Conservation (phyloP, 2,888 invertebrate genomes). For the Drosophila pullipes region DNA sequence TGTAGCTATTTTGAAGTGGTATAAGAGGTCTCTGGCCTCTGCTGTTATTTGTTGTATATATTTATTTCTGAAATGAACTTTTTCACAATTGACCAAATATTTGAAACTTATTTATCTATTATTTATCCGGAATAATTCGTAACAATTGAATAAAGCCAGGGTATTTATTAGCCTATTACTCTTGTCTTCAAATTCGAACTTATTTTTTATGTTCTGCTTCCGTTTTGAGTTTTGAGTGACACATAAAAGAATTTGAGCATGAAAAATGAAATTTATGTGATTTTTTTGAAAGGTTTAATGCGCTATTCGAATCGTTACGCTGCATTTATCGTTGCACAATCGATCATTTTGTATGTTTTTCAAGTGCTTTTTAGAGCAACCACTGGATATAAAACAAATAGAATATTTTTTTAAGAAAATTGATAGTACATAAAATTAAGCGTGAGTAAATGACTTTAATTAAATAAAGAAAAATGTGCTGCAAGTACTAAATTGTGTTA, state of each 20-base stretch:
- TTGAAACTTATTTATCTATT: background rate
- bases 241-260: conserved; percentile 42
- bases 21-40: background rate
- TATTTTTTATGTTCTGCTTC: conserved; percentile 16
- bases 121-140: background rate
- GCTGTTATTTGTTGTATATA: background rate
- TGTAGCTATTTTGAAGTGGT: background rate
- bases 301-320: conserved; percentile 37
- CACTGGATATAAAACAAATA: conserved; percentile 1
- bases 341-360: conserved; percentile 40
- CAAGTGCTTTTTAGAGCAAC: conserved; percentile 18
- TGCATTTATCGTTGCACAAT: conserved; percentile 41
- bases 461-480: background rate
- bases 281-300: conserved; percentile 67
- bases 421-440: background rate
- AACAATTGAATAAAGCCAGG: background rate
- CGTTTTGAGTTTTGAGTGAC: conserved; percentile 9
- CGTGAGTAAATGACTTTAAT: background rate
- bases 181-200: background rate
- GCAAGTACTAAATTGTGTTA: background rate
- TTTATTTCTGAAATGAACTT: too few relatives aligned
- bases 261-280: conserved; percentile 63
- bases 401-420: background rate
- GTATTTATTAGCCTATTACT: background rate
- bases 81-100: background rate